phyloP scores from a whole-genome alignment of 2,888 invertebrate genomes.

The Plebejus melissa region DNA sequence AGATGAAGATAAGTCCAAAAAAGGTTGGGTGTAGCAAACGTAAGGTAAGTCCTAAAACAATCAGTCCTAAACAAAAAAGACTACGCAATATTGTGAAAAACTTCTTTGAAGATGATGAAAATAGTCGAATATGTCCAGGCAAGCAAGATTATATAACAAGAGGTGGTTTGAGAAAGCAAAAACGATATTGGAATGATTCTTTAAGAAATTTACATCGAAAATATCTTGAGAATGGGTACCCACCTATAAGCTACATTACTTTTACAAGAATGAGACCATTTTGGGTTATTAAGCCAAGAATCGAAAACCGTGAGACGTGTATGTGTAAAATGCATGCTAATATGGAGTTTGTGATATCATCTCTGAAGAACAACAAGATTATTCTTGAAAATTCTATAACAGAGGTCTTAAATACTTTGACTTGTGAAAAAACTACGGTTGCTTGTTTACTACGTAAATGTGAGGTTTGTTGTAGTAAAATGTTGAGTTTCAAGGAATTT shows the following conservation, averaged over 20 bases:
- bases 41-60: too few relatives aligned
- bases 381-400: background rate
- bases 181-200: conserved; percentile 9
- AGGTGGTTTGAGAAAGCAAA: conserved; percentile 1
- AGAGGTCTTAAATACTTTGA: background rate
- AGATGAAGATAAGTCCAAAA: too few relatives aligned
- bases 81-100: background rate
- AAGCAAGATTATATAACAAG: conserved; percentile 7
- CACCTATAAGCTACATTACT: conserved; percentile 3
- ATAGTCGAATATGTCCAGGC: conserved; percentile 1
- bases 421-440: too few relatives aligned
- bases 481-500: background rate
- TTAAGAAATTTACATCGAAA: conserved; percentile 12
- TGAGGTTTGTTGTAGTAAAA: too few relatives aligned
- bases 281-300: background rate
- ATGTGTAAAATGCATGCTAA: background rate
- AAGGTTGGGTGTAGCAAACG: too few relatives aligned
- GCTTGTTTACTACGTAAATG: too few relatives aligned
- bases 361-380: background rate
- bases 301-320: background rate
- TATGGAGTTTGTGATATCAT: background rate
- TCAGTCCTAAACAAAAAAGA: too few relatives aligned
- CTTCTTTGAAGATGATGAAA: background rate
- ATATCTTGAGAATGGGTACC: conserved; percentile 5
- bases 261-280: conserved; percentile 19